A percentile compares a stretch with the other conserved stretches of the same genome.
Evolutionary conservation across 35 echinoderm and acorn worm genomes (phyloP).

Genomic region (Heliocidaris tuberculata): DNA sequence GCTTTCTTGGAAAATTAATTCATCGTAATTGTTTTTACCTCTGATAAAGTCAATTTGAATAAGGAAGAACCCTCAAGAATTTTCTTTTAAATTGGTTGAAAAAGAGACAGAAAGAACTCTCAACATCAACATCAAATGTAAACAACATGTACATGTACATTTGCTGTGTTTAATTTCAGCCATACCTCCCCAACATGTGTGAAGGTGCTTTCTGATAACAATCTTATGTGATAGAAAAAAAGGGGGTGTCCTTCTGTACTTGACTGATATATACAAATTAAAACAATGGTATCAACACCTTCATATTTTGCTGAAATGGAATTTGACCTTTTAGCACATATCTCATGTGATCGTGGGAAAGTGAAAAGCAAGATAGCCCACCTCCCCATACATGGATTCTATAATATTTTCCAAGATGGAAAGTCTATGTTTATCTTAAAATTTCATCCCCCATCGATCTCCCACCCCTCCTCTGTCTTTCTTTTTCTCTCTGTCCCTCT

Average conservation of each 20-base stretch:
- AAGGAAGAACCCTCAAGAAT: no score
- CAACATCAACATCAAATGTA: no score
- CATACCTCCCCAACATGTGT: not conserved
- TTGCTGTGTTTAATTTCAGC: not conserved
- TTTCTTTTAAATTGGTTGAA: no score
- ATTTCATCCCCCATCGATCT: not conserved
- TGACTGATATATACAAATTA: constrained; percentile 6
- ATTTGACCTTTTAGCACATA: not conserved
- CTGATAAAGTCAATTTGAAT: no score
- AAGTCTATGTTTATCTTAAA: not conserved
- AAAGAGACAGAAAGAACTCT: no score
- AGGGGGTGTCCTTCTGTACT: not conserved
- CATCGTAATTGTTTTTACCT: no score
- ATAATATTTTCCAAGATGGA: not conserved
- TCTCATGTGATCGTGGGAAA: not conserved
- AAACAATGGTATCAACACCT: constrained; percentile 4
- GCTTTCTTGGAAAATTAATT: no score
- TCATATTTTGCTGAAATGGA: not conserved
- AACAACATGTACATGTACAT: no score
- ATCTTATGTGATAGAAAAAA: not conserved
- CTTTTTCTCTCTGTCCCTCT: not conserved
- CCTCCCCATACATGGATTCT: not conserved
- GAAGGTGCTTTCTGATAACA: not conserved
- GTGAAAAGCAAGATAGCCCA: not conserved
- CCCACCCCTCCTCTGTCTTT: not conserved